Base-by-base conservation (phyloP, 2,888 invertebrate species). In the Thelaira solivaga region DNA sequence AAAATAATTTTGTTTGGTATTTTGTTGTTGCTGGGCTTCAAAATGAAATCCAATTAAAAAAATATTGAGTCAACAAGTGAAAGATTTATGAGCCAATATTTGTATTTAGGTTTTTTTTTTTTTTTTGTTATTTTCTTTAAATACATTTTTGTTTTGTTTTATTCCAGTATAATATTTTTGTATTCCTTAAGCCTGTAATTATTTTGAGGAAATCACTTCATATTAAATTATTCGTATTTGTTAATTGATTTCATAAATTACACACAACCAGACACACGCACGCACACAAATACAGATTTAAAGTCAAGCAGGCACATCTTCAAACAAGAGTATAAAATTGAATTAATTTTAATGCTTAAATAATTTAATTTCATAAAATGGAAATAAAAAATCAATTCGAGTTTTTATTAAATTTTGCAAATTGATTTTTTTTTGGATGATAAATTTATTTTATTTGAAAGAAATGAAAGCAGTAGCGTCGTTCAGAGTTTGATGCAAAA, bases 61-160 rank as follows among this genome's bases (percentile, higher is more conserved):
- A 81, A 80, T 81, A 81, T 83, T 83, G 80, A 83, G 82, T 83
- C 82, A 84, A 84, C 83, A 81, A 84, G 77, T 86, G 87, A 86
- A 82, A 87, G 86, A 86, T 86, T 86, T 86, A 86, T 85, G 86
- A 83, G 77, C 51, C 69, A 78, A 74, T 78, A 78, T 74, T 69
- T 64, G 73, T 68, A 74, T 78, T 61, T 65, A 78, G 64, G 69
- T 73, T 73, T 49, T 31, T 73, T 45, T 73, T 62, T 26, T 68
- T 7, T 39, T 51, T 10, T 16, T 69, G 39, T 11, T 64, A 47
- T 41, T 51, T 18, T 36, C 41, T 8, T 24, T 18, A 36, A 39
- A 34, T 11, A 64, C 57, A 26, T 57, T 41, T 55, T 68, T 47
- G 41, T 62, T 34, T n/a, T 51, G 47, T 59, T 41, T 51, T 16